Evolutionary conservation across 37 sponge, comb jelly and placozoan genomes (phyloP), one percentile per base, ranked within the genome.

Genomic region (Oopsacas minuta): DNA sequence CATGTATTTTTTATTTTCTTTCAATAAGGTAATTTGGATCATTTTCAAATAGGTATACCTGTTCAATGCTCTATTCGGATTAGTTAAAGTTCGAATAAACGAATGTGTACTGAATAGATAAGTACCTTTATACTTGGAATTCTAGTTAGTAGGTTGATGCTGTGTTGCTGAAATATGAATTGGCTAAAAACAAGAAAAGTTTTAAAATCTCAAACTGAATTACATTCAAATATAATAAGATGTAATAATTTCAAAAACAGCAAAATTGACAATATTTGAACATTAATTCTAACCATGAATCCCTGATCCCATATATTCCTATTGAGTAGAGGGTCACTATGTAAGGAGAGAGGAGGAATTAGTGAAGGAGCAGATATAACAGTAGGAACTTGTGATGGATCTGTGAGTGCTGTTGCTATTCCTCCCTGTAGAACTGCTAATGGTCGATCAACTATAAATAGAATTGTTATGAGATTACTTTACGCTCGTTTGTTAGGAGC

Each of bases 341-440:
- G 75, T n/a, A 61, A 3, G 1, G 75, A 61, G 75, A 61, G 75
- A 61, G 75, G 75, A 3, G 75, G 75, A 34, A 61, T 61, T n/a
- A 61, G 75, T 20, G 75, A 32, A 61, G 20, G 20, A 3, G 17
- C 75, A 3, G 75, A n/a, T 25, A 61, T 61, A 3, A n/a, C 30
- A 3, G 75, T n/a, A 25, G 75, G 75, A 10, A 61, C 22, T 25
- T 61, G 75, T n/a, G 75, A 3, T 3, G 75, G 75, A 5, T 61
- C 75, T 10, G 75, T 25, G 7, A 61, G 20, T 25, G 75, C 75
- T 61, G 75, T 61, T 25, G 75, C 30, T 12, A 61, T 25, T 10
- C 30, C 75, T 3, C 75, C 75, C 30, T 61, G 75, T 12, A 61
- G 1, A 7, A 61, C 75, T 12, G 75, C 75, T 61, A 61, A 10